Evolutionary conservation across 2,888 invertebrate genomes (phyloP).

Genomic region (Cabera pusaria): DNA sequence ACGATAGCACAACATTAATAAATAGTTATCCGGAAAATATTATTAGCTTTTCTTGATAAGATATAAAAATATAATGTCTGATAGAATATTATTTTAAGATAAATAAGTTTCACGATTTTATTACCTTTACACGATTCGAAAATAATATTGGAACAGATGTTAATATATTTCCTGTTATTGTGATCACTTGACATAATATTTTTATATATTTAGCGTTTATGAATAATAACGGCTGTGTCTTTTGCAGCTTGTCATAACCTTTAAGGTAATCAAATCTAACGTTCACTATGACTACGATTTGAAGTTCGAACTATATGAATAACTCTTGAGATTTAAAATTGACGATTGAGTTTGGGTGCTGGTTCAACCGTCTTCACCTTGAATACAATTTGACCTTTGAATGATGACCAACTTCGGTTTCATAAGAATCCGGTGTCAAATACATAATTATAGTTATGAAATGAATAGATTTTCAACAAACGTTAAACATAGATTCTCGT

Average conservation of each 20-base stretch:
- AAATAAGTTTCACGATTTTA: slow-evolving; percentile 7
- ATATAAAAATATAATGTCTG: slow-evolving; percentile 30
- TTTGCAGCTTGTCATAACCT: no score
- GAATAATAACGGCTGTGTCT: no score
- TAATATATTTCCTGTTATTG: not conserved
- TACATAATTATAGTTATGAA: slow-evolving; percentile 12
- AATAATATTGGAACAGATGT: slow-evolving; percentile 18
- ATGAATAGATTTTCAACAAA: slow-evolving; percentile 2
- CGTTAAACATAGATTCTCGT: slow-evolving; percentile 6
- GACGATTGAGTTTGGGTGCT: no score
- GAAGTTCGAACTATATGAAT: no score
- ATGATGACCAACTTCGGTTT: slow-evolving; percentile 17
- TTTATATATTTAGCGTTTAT: no score
- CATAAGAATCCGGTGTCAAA: slow-evolving; percentile 18
- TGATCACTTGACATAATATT: not conserved
- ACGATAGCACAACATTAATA: slow-evolving; percentile 17
- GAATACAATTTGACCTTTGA: slow-evolving; percentile 24
- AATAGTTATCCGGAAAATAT: slow-evolving; percentile 25
- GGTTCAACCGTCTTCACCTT: slow-evolving; percentile 18
- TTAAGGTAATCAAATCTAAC: no score
- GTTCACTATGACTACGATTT: no score
- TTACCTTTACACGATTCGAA: slow-evolving; percentile 1
- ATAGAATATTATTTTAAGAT: slow-evolving; percentile 22
- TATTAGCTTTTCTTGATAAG: slow-evolving; percentile 33
- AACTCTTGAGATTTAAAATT: no score